Percentiles rank a stretch among this genome's conserved stretches.
These are phyloP conservation scores for Sphyrna mokarran DNA, from an alignment of 2,113 vertebrate species.

Conservation along the genomic window DNA sequence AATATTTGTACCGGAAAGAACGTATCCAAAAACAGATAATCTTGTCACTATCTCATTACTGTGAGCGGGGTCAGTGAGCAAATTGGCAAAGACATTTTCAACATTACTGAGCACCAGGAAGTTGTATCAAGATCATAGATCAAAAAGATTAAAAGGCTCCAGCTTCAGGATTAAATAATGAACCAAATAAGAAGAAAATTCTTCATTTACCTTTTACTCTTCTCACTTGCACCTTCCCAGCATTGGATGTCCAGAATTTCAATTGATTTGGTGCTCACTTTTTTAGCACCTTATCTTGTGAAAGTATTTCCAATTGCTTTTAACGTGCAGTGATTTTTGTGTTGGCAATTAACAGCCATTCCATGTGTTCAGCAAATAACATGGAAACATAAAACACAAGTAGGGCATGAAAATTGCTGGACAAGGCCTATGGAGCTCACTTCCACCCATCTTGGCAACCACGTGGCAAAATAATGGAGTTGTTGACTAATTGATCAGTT, in stretches of 20 bases:
- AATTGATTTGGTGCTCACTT: not conserved
- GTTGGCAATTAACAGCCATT: not conserved
- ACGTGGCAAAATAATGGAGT: not conserved
- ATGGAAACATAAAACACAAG: not conserved
- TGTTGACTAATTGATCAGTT: not conserved
- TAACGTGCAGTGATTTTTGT: not conserved
- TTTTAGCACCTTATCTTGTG: not conserved
- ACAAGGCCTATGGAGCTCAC: not conserved
- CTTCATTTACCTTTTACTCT: not conserved
- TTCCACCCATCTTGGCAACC: not conserved
- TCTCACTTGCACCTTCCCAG: not conserved
- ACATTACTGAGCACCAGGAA: constrained; percentile 69
- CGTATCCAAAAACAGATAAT: not conserved
- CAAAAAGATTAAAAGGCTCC: constrained; percentile 79
- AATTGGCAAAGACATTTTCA: not conserved
- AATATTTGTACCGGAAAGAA: not conserved
- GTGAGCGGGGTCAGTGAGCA: not conserved
- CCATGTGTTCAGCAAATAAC: not conserved
- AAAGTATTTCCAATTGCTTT: not conserved
- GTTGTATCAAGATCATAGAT: constrained; percentile 77
- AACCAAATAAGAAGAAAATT: constrained; percentile 62
- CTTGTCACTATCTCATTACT: not conserved
- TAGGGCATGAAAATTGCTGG: not conserved
- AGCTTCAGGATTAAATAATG: constrained; percentile 74
- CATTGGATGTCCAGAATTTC: not conserved